Conservation (phyloP, 2,888 invertebrate species). For the Ochropacha duplaris region DNA sequence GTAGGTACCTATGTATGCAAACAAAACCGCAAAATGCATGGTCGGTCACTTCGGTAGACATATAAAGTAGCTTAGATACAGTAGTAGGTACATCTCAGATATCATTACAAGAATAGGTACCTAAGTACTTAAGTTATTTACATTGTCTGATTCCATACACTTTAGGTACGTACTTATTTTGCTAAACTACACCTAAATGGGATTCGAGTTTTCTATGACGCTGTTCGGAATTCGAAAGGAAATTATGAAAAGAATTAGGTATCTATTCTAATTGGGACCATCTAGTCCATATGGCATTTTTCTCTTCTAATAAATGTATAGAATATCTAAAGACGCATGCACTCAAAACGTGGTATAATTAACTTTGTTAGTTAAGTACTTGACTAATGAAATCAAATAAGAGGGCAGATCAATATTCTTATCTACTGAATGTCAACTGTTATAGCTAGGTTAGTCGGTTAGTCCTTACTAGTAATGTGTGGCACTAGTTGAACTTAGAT, state of each 20-base stretch:
- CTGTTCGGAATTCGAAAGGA: too few relatives aligned
- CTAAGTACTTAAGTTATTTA: slow-evolving; percentile 4
- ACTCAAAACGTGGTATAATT: not conserved
- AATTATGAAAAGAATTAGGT: too few relatives aligned
- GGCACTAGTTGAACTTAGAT: too few relatives aligned
- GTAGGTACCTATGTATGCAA: too few relatives aligned
- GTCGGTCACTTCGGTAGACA: not conserved
- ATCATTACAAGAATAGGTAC: not conserved
- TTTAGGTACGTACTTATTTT: not conserved
- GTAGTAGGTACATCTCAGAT: too few relatives aligned
- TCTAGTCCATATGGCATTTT: too few relatives aligned
- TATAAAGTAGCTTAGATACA: too few relatives aligned
- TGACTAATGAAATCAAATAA: not conserved
- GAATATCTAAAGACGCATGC: not conserved
- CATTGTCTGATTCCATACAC: not conserved
- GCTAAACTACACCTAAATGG: not conserved
- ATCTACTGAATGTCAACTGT: not conserved
- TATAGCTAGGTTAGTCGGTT: not conserved
- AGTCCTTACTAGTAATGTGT: too few relatives aligned
- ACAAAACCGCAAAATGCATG: not conserved
- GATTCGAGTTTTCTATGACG: too few relatives aligned
- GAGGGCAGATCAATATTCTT: not conserved
- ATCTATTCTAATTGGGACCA: too few relatives aligned
- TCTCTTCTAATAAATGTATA: too few relatives aligned
- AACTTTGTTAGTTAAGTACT: not conserved